phyloP scores from a whole-genome alignment of 2,888 invertebrate species.

The Rhimphoctona megacephalus region DNA sequence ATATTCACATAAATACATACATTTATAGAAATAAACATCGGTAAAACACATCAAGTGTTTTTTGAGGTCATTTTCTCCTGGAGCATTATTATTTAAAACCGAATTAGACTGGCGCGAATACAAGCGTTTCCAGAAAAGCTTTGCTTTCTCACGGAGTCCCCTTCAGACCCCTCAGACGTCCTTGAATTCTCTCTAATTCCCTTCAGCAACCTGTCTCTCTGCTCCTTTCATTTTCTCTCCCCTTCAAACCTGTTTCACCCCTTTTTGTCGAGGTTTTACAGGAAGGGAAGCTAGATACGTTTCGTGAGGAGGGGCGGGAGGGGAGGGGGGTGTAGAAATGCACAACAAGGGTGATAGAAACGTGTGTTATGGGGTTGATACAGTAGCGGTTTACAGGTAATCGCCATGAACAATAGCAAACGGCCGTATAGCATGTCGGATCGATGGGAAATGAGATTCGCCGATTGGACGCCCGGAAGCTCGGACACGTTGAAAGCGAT shows the following conservation, averaged over 20 bases:
- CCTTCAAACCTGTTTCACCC: conserved; percentile 2
- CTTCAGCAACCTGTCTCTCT: not conserved
- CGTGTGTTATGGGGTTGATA: conserved; percentile 37
- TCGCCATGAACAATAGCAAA: conserved; percentile 35
- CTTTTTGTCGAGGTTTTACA: not conserved
- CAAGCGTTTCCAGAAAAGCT: conserved; percentile 10
- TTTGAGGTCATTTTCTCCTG: conserved; percentile 14
- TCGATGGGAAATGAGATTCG: conserved; percentile 55
- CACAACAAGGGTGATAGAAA: conserved; percentile 11
- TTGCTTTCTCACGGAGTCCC: not conserved
- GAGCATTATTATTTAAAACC: conserved; percentile 24
- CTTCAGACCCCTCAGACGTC: not conserved
- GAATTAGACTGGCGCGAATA: conserved; percentile 9
- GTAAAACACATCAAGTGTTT: conserved; percentile 5
- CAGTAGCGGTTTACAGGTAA: conserved; percentile 27
- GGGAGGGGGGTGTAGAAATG: not conserved
- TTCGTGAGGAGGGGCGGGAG: no score
- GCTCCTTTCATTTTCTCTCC: not conserved
- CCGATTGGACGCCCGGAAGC: conserved; percentile 31
- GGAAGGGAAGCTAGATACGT: not conserved
- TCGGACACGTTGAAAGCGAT: conserved; percentile 7
- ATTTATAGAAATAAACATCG: conserved; percentile 2
- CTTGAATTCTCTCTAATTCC: not conserved
- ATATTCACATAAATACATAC: not conserved
- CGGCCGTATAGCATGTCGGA: conserved; percentile 18